Evolutionary conservation across 2,888 invertebrate genomes (phyloP), one percentile per base, ranked within the genome.

Genomic region (Lumbricus terrestris): DNA sequence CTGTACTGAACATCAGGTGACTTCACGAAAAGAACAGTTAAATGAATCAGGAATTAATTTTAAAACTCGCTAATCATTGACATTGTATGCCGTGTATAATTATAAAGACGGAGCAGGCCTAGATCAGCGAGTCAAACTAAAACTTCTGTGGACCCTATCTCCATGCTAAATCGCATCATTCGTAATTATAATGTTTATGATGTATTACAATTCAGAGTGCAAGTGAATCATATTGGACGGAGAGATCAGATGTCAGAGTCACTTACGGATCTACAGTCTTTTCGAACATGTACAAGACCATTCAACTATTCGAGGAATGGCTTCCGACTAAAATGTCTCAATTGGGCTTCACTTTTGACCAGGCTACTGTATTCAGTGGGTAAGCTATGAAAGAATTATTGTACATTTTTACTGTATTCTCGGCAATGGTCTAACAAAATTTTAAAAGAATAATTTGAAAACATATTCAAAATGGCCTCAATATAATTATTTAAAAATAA

Each of bases 301-400:
- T 90, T 18, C 83, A 88, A 11, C n/a, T 34, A 18, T 90, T 90
- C 40, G 69, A 88, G 88, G 82, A 88, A 8, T 90, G 90, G 90
- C 38, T 90, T 33, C 29, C 29, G 18, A 88, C 35, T n/a, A 54
- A 88, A 33, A 34, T 89, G 15, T 16, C 29, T 5, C 33, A 82
- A 34, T 33, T 82, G 38, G 33, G 33, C 20, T 37, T 42, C 69
- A 85, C 34, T 16, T 91, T 91, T 54, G 91, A 91, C 89, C 82
- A 90, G 33, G 90, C 54, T 13, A 82, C 88, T 29, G 90, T 91
- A 11, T 90, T 91, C 69, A 91, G 90, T 33, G 85, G 54, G 90
- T 91, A 16, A 35, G 90, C 16, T 16, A 13, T 42, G 16, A 42
- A 6, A 42, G 42, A 42, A 37, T 88, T 29, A 83, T 33, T 83